A percentile compares a stretch with the other conserved stretches of the same genome.
phyloP scores from a whole-genome alignment of 92 coral and sea anemone genomes.

The Muricea muricata region DNA sequence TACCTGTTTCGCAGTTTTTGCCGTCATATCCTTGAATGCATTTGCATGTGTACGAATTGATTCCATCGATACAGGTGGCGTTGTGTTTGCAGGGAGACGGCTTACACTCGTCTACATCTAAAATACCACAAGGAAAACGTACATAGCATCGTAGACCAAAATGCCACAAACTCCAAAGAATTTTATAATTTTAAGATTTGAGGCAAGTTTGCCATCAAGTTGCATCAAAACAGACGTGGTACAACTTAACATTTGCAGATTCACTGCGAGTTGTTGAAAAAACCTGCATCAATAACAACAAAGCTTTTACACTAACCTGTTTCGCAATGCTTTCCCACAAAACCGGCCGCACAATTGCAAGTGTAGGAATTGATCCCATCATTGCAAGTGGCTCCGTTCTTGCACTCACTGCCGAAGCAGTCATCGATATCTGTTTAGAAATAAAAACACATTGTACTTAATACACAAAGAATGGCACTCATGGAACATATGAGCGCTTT shows the following conservation, averaged over 20 bases:
- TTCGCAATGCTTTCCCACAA: slow-evolving; percentile 9
- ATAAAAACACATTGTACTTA: neutral
- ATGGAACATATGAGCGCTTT: no score
- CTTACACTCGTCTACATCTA: slow-evolving; percentile 6
- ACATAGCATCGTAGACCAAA: no score
- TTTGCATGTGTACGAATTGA: slow-evolving; percentile 34
- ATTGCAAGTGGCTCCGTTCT: neutral
- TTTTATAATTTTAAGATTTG: no score
- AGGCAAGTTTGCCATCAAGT: no score
- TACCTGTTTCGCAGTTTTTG: slow-evolving; percentile 36
- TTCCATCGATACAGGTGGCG: slow-evolving; percentile 27
- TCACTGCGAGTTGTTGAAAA: no score
- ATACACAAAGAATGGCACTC: neutral
- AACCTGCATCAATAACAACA: no score
- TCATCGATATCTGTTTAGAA: slow-evolving; percentile 13
- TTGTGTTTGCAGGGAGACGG: slow-evolving; percentile 15
- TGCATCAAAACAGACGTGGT: no score
- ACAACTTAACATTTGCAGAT: no score
- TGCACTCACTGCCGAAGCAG: slow-evolving; percentile 4
- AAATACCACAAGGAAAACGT: neutral
- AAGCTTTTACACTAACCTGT: neutral
- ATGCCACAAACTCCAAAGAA: no score
- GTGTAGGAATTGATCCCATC: slow-evolving; percentile 30
- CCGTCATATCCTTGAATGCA: slow-evolving; percentile 19
- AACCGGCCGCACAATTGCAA: slow-evolving; percentile 17